Evolutionary conservation across 1,140 invertebrate species (phyloP).

Genomic region (Trypoxylus dichotomus): DNA sequence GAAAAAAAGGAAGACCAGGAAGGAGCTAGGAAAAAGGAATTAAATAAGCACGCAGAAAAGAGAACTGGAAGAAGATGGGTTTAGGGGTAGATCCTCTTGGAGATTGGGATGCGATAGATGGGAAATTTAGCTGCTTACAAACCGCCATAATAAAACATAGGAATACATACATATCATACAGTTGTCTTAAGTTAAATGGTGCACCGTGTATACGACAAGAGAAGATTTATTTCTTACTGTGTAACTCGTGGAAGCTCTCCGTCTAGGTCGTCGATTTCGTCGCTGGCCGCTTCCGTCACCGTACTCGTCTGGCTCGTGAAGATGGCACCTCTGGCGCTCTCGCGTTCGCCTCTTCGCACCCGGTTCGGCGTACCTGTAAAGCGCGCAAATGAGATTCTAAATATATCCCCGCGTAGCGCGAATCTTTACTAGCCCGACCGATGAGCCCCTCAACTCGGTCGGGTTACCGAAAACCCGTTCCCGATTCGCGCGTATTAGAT

Average conservation of each 20-base stretch:
- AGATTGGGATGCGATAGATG: too few species aligned
- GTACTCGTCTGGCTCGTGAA: constrained; percentile 69
- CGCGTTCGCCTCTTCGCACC: constrained; percentile 60
- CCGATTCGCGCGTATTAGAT: background rate
- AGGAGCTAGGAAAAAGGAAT: too few species aligned
- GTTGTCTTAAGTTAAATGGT: too few species aligned
- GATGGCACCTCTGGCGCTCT: constrained; percentile 56
- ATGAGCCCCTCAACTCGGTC: background rate
- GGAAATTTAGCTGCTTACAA: too few species aligned
- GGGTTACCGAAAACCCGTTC: background rate
- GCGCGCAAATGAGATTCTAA: constrained; percentile 19
- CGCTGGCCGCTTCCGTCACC: constrained; percentile 70
- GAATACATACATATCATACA: background rate
- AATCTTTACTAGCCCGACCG: background rate
- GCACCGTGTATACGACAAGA: background rate
- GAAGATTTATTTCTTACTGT: constrained; percentile 57
- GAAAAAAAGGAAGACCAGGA: too few species aligned
- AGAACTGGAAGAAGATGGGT: too few species aligned
- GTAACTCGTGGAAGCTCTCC: constrained; percentile 69
- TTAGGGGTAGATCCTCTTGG: too few species aligned
- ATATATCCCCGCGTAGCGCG: background rate
- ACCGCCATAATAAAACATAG: too few species aligned
- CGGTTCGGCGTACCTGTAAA: constrained; percentile 61
- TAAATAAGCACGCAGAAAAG: too few species aligned
- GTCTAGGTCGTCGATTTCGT: constrained; percentile 73